Base-by-base conservation (phyloP, 2,888 invertebrate genomes). In the Stenurella melanura region DNA sequence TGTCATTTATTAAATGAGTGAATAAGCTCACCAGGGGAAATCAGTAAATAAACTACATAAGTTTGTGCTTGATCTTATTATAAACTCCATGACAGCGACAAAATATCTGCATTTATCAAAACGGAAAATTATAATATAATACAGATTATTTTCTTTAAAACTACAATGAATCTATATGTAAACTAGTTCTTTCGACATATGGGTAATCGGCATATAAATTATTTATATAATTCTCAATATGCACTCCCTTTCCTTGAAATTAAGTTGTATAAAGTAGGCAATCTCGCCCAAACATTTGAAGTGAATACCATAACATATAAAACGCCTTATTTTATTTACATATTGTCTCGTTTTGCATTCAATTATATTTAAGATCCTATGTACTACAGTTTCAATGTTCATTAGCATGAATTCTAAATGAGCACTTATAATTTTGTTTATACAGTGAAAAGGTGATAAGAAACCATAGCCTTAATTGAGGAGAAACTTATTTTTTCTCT, bases 191-290 rank as follows among this genome's bases (percentile, higher is more conserved):
- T 50, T 15, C 1, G 7, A 15, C 15, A 50, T 50, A 50, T 50
- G n/a, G 12, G 7, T 4, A 7, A 50, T 50, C 5, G 12, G 7
- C 1, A 7, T n/a, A 12, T 17, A 50, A n/a, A n/a, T 50, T n/a
- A 50, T 50, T 50, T 15, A n/a, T 4, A 50, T 50, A 15, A 50
- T 50, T n/a, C 50, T 50, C 15, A n/a, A n/a, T 7, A n/a, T 50
- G 50, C 50, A 50, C 50, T 50, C 50, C 50, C n/a, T 50, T 50
- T 50, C 50, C 50, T 50, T 50, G 50, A 50, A 50, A 50, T 50
- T 50, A 50, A 50, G n/a, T 50, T 50, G n/a, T 50, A 50, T n/a
- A n/a, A 1, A 50, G 50, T 17, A 50, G 50, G 50, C n/a, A n/a
- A 50, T 50, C 3, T 50, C 50, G 50, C 50, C 50, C n/a, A 50